Conservation (phyloP, 64 coral and sea anemone genomes). For the Cladopsammia gracilis region DNA sequence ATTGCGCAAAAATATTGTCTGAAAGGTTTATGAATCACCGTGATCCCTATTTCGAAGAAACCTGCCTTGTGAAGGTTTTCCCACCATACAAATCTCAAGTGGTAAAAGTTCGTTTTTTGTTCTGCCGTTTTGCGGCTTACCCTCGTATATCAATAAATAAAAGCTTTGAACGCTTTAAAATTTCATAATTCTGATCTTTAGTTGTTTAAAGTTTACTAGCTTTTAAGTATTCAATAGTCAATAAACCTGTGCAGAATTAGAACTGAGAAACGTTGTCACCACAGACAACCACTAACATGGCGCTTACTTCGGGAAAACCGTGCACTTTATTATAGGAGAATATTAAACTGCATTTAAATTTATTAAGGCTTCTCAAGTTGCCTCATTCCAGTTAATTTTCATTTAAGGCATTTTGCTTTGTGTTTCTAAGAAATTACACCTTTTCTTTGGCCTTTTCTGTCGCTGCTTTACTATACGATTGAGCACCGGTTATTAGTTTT, state of each 20-base stretch:
- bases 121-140: slow-evolving; percentile 21
- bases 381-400: too few relatives aligned
- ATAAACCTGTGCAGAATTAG: background rate
- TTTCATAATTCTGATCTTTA: slow-evolving; percentile 49
- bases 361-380: too few relatives aligned
- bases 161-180: slow-evolving; percentile 24
- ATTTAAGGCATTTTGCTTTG: too few relatives aligned
- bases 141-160: slow-evolving; percentile 29
- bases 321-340: too few relatives aligned
- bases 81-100: background rate
- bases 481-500: background rate
- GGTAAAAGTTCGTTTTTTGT: background rate
- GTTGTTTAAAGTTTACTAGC: slow-evolving; percentile 46
- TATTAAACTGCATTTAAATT: too few relatives aligned
- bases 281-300: background rate
- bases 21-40: background rate
- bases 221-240: slow-evolving; percentile 31
- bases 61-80: background rate
- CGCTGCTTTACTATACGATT: background rate
- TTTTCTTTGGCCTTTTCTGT: too few relatives aligned
- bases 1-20: background rate
- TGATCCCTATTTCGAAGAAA: background rate
- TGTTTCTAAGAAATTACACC: background rate
- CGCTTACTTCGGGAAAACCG: too few relatives aligned
- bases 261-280: background rate